Base-by-base conservation (phyloP, 2,113 vertebrate genomes). In the Brevimyrus niger region DNA sequence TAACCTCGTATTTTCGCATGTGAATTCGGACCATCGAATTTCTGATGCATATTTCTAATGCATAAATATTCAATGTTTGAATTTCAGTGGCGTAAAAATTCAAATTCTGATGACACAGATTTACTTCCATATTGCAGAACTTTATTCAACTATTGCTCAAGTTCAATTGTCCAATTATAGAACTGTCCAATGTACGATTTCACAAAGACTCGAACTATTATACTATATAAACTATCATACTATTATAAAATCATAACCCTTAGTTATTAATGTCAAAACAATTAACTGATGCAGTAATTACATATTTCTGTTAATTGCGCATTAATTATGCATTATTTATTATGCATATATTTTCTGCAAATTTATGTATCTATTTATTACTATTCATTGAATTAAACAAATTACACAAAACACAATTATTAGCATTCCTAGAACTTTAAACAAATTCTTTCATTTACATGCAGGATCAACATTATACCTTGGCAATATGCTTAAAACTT, bases 401-500 rank as follows among this genome's bases (percentile, higher is more conserved):
- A 53, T 53, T 21, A 21, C 17, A 21, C 17, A 69, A 27, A 69
- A n/a, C 10, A 69, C 9, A 69, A 69, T 69, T 11, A 31, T 31
- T 69, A 31, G 65, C 7, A 31, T 69, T 69, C 65, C 10, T 3
- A 27, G 27, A 69, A 69, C 3, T 69, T 69, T n/a, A 69, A 27
- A 69, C 8, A 35, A 11, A 48, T 47, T 1, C 21, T 23, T 23
- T 3, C 4, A 35, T 76, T 23, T 23, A 1, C 4, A 35, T 76
- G 3, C 11, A 4, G 31, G 13, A 53, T 17, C 4, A 76, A 17
- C 31, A 76, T 76, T 76, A 38, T 38, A 76, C 69, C 10, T 76
- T 38, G 31, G 4, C 31, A 19, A 38, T 76, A 76, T 38, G 5
- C 5, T 76, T 19, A 76, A 17, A 19, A 96, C 96, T 96, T 92